Base-by-base conservation (phyloP, 1,140 invertebrate species). In the Camponotus pennsylvanicus region DNA sequence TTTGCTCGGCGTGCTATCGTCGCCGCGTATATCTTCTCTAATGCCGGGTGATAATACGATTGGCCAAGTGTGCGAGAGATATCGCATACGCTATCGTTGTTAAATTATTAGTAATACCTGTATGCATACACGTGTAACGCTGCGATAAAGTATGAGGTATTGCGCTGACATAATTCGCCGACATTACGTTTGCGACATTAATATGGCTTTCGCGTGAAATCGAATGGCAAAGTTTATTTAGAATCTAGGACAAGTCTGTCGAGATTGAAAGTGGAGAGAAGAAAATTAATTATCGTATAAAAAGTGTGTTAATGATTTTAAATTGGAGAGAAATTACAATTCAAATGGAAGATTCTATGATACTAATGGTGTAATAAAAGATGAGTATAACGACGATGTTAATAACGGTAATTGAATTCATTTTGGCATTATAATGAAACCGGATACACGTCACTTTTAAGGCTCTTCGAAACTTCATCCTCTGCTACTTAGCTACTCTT, bases 41-140 rank as follows among this genome's bases (percentile, higher is more conserved):
- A 83, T 83, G 79, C 69, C 69, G 55, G 57, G 69, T 75, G 79
- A 75, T 75, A 83, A 83, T 83, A 83, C 79, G 79, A 83, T 83
- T 83, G 67, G 67, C 79, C 79, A 73, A 82, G 79, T 82, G 69
- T 61, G 40, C 69, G 55, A 49, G 57, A 83, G 79, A 83, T 83
- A 83, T 83, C 79, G 40, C 79, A 32, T 55, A 45, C 67, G 67
- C 69, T 52, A 59, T 71, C 78, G 79, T 82, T 73, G 69, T 13
- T 59, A 83, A 73, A 75, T 83, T 83, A 83, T 83, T 83, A 83
- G 79, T 52, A 52, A 83, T 83, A 64, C 64, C 79, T 83, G 79
- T 63, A 75, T 63, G 79, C 79, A 75, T 83, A 75, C 79, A 83
- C 78, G 79, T 83, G 79, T 75, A 83, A 75, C 40, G n/a, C 40